Base-by-base conservation (phyloP, 2,797 vertebrate species). In the Anguilla marmorata region DNA sequence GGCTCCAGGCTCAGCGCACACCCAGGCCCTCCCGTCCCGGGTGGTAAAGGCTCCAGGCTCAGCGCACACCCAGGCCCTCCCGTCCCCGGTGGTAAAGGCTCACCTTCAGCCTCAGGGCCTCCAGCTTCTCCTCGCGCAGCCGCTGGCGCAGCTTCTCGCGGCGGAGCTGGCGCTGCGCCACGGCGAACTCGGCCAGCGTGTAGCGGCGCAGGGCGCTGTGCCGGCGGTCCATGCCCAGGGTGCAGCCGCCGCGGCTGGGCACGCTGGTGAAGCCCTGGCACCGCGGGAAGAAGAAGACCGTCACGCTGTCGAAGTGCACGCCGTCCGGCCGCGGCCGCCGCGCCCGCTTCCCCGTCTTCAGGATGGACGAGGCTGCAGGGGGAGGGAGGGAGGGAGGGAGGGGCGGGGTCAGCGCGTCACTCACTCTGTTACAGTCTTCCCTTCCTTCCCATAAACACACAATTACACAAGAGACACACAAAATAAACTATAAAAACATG, bases 211-310 rank as follows among this genome's bases (percentile, higher is more conserved):
- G 93, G 90, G 91, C 87, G 88, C 93, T 96, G 93, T 99, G 98
- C 76, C 91, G 94, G 27, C 89, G 92, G 76, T 91, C 93, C 98
- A 99, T 99, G n/a, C 98, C 98, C 91, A 99, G 94, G 11, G 97
- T 98, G 84, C 97, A 97, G n/a, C 98, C 98, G 0, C 98, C 98
- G 0, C 94, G 96, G 89, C 98, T 97, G 33, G 98, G 97, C 92
- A 99, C 97, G 0, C 97, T 97, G 86, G 95, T 98, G 95, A 98
- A 99, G 84, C 98, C 97, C 94, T 99, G 98, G 93, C 98, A 98
- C 90, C 97, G 97, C 0, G 95, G 96, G 93, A 99, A 99, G 91
- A 97, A 97, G 94, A 97, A 98, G 90, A 98, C 98, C 0, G 95
- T 96, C 93, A 98, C 97, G 87, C 93, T 94, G 90, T 96, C 94